phyloP scores from a whole-genome alignment of 30 jellyfish, hydroid and myxozoan species.

The Aurelia aurita region DNA sequence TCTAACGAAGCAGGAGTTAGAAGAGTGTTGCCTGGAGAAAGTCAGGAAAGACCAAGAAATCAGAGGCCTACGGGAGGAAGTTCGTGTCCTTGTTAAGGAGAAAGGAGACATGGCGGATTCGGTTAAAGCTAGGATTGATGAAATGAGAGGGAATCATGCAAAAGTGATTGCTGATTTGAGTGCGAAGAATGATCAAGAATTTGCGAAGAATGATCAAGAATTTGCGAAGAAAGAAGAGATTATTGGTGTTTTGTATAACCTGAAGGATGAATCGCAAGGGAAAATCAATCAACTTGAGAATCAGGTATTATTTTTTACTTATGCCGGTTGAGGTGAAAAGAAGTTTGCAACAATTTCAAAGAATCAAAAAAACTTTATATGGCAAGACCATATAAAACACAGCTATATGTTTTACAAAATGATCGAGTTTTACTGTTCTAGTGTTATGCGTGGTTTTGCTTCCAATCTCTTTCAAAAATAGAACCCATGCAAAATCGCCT shows the following conservation, averaged over 20 bases:
- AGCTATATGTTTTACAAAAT: too few species aligned
- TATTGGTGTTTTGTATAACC: conserved; percentile 1
- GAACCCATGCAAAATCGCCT: too few species aligned
- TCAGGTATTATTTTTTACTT: conserved; percentile 1
- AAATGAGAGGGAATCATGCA: background rate
- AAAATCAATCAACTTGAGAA: conserved; percentile 25
- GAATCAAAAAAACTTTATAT: too few species aligned
- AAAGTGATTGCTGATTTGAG: conserved; percentile 4
- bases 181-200: conserved; percentile 29
- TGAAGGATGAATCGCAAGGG: conserved; percentile 15
- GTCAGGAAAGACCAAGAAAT: conserved; percentile 69
- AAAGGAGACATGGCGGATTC: conserved; percentile 48
- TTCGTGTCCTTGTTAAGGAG: conserved; percentile 75
- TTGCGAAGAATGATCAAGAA: conserved; percentile 22
- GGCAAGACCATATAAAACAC: too few species aligned
- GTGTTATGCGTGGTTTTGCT: too few species aligned
- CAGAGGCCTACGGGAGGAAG: conserved; percentile 81
- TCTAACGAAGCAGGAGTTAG: conserved; percentile 32
- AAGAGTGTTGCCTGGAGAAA: conserved; percentile 46
- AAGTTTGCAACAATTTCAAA: too few species aligned
- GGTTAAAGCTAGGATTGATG: conserved; percentile 17
- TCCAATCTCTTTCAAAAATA: too few species aligned
- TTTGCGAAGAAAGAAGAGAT: conserved; percentile 35
- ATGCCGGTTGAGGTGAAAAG: too few species aligned
- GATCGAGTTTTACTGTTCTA: too few species aligned